Evolutionary conservation across 2,797 vertebrate species (phyloP), one percentile per base, ranked within the genome.

Genomic region (Selene dorsalis): DNA sequence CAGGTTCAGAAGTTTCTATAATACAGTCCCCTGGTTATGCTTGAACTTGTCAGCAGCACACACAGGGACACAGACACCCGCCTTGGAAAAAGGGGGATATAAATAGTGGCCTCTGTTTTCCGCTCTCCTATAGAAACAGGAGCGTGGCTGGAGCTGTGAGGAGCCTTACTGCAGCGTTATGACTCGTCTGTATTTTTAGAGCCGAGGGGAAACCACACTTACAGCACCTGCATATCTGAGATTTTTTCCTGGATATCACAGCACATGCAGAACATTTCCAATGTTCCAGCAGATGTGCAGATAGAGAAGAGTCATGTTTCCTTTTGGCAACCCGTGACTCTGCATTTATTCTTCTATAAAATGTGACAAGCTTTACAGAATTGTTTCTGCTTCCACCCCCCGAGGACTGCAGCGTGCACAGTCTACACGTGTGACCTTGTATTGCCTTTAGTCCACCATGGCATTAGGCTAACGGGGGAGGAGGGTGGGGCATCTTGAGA

Each of bases 61-160:
- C 62, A 88, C 65, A 50, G 48, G 69, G 82, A 73, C 63, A 73
- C 83, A 75, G 60, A 81, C 74, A 45, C 52, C 70, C 55, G 61
- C 75, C 85, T 82, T 73, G 86, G 83, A 75, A 88, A 91, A 84
- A 69, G 80, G 80, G 9, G 45, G 77, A 75, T 89, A 91, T 87
- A 91, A 87, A 91, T 92, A 91, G 89, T 75, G 73, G 77, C 84
- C 84, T 84, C 88, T 88, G 85, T 79, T 85, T 87, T 79, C 69
- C 69, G 55, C 61, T 85, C 79, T 66, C 68, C 70, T 79, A 77
- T 63, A 90, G 82, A 82, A 85, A 87, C 72, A 61, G 80, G 56
- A 65, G 74, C 61, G 56, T 4, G 66, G 55, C 58, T 70, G 62
- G 38, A 71, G 59, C 61, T 18, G 26, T 3, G 63, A 88, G 50